Evolutionary conservation across 2,797 vertebrate species (phyloP).

Genomic region (Austrolebias charrua): DNA sequence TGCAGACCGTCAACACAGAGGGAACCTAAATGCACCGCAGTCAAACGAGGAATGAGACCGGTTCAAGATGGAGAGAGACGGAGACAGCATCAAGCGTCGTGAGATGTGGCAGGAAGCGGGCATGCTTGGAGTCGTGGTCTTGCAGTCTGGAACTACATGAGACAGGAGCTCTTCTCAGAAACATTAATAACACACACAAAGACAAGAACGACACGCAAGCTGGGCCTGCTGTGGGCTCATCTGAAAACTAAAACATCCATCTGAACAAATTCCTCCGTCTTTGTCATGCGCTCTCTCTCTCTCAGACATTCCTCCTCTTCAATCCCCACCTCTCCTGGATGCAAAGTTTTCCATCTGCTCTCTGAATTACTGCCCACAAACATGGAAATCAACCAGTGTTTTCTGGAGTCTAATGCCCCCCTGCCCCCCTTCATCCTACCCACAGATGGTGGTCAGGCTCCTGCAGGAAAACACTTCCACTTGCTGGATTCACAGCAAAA

Average conservation of each 20-base stretch:
- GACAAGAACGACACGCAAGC: constrained; percentile 36
- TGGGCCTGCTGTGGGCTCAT: constrained; percentile 31
- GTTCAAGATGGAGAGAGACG: constrained; percentile 17
- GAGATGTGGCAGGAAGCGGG: too few species aligned
- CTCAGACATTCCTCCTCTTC: constrained; percentile 11
- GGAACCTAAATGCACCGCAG: constrained; percentile 21
- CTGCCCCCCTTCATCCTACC: constrained; percentile 26
- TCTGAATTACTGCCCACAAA: constrained; percentile 58
- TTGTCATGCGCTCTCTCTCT: constrained; percentile 17
- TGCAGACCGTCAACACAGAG: constrained; percentile 29
- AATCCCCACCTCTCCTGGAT: constrained; percentile 24
- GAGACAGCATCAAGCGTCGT: too few species aligned
- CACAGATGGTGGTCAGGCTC: constrained; percentile 58
- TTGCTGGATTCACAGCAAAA: constrained; percentile 35
- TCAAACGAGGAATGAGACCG: constrained; percentile 32
- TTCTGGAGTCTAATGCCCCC: constrained; percentile 52
- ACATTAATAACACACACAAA: constrained; percentile 43
- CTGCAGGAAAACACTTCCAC: constrained; percentile 53
- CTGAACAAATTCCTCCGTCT: constrained; percentile 40
- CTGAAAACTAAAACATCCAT: constrained; percentile 55
- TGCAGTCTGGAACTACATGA: too few species aligned
- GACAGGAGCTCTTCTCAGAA: constrained; percentile 41
- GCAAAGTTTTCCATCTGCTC: constrained; percentile 71
- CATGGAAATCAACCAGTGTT: constrained; percentile 62
- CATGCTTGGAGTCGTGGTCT: not conserved